Conservation (phyloP, 2,888 invertebrate genomes). For the Eulithis testata region DNA sequence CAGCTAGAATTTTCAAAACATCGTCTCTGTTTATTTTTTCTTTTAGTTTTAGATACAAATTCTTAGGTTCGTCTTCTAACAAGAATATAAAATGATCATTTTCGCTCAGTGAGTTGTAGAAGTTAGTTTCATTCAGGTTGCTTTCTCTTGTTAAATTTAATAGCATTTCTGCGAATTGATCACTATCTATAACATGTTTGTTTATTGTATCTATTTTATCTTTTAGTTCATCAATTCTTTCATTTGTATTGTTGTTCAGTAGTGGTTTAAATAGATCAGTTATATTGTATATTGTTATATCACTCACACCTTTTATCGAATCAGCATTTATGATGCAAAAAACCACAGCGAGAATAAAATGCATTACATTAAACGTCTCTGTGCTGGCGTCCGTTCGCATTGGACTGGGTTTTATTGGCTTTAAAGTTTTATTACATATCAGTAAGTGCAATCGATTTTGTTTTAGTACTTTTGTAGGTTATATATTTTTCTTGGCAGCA, state of each 20-base stretch:
- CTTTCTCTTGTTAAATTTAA: conserved; percentile 55
- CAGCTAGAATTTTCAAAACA: conserved; percentile 57
- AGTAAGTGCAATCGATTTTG: conserved; percentile 32
- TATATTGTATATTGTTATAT: conserved; percentile 28
- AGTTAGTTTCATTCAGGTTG: conserved; percentile 63
- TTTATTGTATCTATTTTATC: conserved; percentile 61
- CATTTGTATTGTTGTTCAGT: conserved; percentile 33
- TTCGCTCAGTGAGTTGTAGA: conserved; percentile 62
- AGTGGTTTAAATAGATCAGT: conserved; percentile 30
- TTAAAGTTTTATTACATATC: conserved; percentile 39
- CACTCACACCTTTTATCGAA: conserved; percentile 28
- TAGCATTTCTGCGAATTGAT: conserved; percentile 53
- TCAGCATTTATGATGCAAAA: conserved; percentile 27
- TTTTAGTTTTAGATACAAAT: conserved; percentile 68
- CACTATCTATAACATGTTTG: conserved; percentile 58
- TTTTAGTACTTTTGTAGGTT: conserved; percentile 16
- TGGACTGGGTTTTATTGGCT: conserved; percentile 37
- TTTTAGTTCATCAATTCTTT: conserved; percentile 59
- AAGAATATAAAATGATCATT: conserved; percentile 60
- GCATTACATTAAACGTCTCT: conserved; percentile 31
- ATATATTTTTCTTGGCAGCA: too few relatives aligned
- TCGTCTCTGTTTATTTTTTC: conserved; percentile 75
- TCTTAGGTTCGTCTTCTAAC: conserved; percentile 54
- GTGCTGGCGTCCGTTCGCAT: conserved; percentile 27
- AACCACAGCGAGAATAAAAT: conserved; percentile 25